Conservation (phyloP, 1,140 invertebrate genomes). For the Trachymyrmex cornetzi region DNA sequence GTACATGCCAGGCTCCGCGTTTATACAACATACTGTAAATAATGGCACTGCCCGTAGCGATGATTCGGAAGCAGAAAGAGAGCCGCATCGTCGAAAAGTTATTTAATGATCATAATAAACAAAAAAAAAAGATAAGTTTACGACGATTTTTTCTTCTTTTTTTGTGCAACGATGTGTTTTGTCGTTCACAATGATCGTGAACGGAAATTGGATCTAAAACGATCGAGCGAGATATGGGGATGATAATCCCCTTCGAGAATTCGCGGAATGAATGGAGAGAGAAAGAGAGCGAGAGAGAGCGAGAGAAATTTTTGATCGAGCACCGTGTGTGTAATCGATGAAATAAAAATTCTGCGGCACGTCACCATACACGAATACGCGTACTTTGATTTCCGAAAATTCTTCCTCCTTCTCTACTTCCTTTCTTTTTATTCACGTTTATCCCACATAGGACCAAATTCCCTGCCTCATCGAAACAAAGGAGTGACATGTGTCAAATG, state of each 20-base stretch:
- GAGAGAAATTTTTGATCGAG: constrained; percentile 27
- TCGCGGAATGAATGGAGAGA: constrained; percentile 43
- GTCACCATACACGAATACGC: constrained; percentile 64
- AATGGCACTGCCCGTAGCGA: constrained; percentile 85
- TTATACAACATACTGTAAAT: constrained; percentile 86
- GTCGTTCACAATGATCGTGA: constrained; percentile 4
- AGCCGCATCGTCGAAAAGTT: constrained; percentile 68
- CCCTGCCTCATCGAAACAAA: constrained; percentile 73
- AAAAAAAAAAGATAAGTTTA: constrained; percentile 62
- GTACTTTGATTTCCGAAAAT: constrained; percentile 62
- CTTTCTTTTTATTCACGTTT: constrained; percentile 71
- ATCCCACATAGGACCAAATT: constrained; percentile 81
- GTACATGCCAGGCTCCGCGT: constrained; percentile 85
- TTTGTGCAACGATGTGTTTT: constrained; percentile 21
- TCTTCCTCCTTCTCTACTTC: constrained; percentile 60
- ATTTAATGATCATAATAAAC: constrained; percentile 54
- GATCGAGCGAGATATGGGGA: constrained; percentile 1
- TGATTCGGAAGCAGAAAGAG: constrained; percentile 57
- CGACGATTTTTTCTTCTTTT: constrained; percentile 31
- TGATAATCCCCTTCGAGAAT: constrained; percentile 1
- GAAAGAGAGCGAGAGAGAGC: constrained; percentile 15
- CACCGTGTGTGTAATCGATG: constrained; percentile 74
- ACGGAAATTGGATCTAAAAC: constrained; percentile 16
- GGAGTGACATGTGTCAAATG: constrained; percentile 61
- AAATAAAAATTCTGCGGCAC: constrained; percentile 78